These are phyloP conservation scores for Leptestheria dahalacensis DNA, from an alignment of 1,140 invertebrate genomes.

Conservation along the genomic window DNA sequence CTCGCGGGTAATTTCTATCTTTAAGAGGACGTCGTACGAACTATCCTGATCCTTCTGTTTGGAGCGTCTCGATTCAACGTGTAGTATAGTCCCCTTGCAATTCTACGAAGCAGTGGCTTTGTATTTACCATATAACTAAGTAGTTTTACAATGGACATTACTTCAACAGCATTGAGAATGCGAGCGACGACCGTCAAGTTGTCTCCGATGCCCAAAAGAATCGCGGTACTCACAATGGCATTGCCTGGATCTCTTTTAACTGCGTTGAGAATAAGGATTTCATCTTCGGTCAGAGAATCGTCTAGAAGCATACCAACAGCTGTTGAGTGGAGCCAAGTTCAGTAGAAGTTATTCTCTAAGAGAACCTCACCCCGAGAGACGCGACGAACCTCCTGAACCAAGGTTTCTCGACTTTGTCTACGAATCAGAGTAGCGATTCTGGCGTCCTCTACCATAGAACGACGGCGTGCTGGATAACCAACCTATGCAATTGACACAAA, in stretches of 20 bases:
- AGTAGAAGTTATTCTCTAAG: not conserved
- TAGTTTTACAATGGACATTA: conserved; percentile 22
- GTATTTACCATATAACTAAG: conserved; percentile 4
- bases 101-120: conserved; percentile 35
- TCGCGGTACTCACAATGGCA: conserved; percentile 35
- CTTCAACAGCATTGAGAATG: conserved; percentile 77
- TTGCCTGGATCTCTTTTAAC: conserved; percentile 52
- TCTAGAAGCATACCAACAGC: conserved; percentile 36
- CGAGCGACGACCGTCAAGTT: conserved; percentile 68
- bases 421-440: conserved; percentile 90
- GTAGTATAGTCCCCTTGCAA: conserved; percentile 69
- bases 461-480: conserved; percentile 78
- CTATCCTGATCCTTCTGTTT: conserved; percentile 40
- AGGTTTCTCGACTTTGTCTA: conserved; percentile 80
- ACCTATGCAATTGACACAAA: conserved; percentile 53
- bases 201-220: conserved; percentile 69
- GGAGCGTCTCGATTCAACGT: conserved; percentile 77
- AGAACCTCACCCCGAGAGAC: too few relatives aligned
- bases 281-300: conserved; percentile 69
- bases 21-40: conserved; percentile 73
- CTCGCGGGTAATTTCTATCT: conserved; percentile 63
- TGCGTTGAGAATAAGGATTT: conserved; percentile 59
- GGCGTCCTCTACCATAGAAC: conserved; percentile 90
- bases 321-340: not conserved
- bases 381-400: conserved; percentile 74